phyloP scores from a whole-genome alignment of 2,797 vertebrate genomes.

The Macroramphosus scolopax region DNA sequence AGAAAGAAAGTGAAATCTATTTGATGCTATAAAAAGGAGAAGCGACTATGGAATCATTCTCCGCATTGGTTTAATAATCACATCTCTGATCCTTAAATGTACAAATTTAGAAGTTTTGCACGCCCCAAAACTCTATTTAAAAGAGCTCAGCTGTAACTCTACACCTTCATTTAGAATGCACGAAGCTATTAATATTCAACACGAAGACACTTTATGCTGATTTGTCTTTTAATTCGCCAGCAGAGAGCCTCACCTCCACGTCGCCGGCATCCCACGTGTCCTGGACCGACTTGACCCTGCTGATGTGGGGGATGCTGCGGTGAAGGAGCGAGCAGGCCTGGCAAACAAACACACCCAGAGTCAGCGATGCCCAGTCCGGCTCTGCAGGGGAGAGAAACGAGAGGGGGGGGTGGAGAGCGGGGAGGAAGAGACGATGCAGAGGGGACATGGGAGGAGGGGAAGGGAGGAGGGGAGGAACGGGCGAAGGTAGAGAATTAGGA shows the following conservation, averaged over 20 bases:
- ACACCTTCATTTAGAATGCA: too few species aligned
- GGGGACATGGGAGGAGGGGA: conserved; percentile 3
- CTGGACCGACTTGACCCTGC: conserved; percentile 89
- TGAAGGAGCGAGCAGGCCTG: conserved; percentile 93
- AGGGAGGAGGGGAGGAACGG: background rate
- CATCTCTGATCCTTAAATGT: too few species aligned
- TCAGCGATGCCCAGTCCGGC: conserved; percentile 93
- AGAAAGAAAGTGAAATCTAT: too few species aligned
- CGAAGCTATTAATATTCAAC: too few species aligned
- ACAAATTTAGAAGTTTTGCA: too few species aligned
- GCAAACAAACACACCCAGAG: conserved; percentile 91
- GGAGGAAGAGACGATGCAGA: background rate
- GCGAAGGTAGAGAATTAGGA: conserved; percentile 7
- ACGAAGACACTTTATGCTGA: too few species aligned
- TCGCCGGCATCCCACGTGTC: conserved; percentile 90
- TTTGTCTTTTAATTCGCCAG: too few species aligned
- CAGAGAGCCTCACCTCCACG: conserved; percentile 81
- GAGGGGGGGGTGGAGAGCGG: background rate
- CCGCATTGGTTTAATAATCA: too few species aligned
- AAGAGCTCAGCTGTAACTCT: too few species aligned
- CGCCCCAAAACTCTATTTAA: too few species aligned
- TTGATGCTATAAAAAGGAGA: too few species aligned
- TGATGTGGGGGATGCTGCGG: conserved; percentile 89
- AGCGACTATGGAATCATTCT: too few species aligned
- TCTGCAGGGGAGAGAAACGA: conserved; percentile 70